phyloP scores from a whole-genome alignment of 2,888 invertebrate genomes.

The Barypeithes pellucidus region DNA sequence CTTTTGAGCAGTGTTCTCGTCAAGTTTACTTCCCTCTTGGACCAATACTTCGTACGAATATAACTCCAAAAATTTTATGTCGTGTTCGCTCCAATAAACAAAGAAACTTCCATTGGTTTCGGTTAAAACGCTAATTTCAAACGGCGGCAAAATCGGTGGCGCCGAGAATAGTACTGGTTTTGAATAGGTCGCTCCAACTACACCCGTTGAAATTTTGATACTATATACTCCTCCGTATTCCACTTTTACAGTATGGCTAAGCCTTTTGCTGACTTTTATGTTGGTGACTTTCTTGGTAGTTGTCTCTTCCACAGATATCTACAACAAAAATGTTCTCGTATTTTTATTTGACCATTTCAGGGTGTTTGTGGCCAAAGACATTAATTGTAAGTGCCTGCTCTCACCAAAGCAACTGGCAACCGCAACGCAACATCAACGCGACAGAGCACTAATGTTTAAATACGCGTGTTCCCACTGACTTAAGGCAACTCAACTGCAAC shows the following conservation, averaged over 20 bases:
- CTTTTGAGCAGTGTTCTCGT: slow-evolving; percentile 71
- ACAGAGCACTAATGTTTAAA: too few species aligned
- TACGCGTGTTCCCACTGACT: too few species aligned
- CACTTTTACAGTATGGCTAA: slow-evolving; percentile 70
- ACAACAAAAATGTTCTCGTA: too few species aligned
- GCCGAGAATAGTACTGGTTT: slow-evolving; percentile 73
- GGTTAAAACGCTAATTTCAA: slow-evolving; percentile 76
- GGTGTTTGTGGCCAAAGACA: too few species aligned
- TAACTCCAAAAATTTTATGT: slow-evolving; percentile 53
- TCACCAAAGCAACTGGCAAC: too few species aligned
- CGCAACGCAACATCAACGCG: too few species aligned
- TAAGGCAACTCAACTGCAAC: too few species aligned
- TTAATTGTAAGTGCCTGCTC: too few species aligned
- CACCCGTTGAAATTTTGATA: slow-evolving; percentile 72
- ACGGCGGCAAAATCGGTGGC: slow-evolving; percentile 75
- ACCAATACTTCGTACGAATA: slow-evolving; percentile 80
- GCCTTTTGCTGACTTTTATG: slow-evolving; percentile 50
- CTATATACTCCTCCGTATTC: slow-evolving; percentile 73
- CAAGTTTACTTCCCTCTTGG: slow-evolving; percentile 73
- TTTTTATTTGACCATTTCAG: too few species aligned
- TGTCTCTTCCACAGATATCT: slow-evolving; percentile 68
- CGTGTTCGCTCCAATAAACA: slow-evolving; percentile 76
- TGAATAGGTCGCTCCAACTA: slow-evolving; percentile 70
- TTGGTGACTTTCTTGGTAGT: slow-evolving; percentile 69
- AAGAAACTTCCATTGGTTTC: slow-evolving; percentile 77